Evolutionary conservation across 2,113 vertebrate genomes (phyloP).

Genomic region (Hirundichthys speculiger): DNA sequence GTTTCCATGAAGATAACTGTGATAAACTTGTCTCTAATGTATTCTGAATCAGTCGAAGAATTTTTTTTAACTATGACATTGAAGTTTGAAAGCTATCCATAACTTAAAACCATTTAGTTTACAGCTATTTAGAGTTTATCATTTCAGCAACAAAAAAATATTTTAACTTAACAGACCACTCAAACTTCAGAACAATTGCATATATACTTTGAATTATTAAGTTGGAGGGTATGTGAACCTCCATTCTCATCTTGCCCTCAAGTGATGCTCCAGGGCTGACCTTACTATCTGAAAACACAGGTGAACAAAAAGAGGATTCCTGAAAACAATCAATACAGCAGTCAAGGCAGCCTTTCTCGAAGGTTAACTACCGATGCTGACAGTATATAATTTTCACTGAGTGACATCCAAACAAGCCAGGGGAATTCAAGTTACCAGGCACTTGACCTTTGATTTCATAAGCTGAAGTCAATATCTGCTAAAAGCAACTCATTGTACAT

Average conservation of each 20-base stretch:
- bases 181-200: too few relatives aligned
- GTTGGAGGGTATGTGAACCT: too few relatives aligned
- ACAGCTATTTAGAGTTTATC: too few relatives aligned
- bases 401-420: constrained; percentile 13
- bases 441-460: constrained; percentile 50
- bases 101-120: too few relatives aligned
- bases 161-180: too few relatives aligned
- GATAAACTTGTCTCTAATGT: too few relatives aligned
- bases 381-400: constrained; percentile 15
- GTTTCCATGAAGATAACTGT: too few relatives aligned
- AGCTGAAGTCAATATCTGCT: constrained; percentile 37
- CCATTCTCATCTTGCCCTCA: not conserved
- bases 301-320: constrained; percentile 11
- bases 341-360: not conserved
- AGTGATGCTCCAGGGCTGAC: not conserved
- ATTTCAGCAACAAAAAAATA: too few relatives aligned
- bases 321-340: constrained; percentile 25
- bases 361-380: constrained; percentile 9
- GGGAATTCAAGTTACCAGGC: constrained; percentile 26
- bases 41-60: too few relatives aligned
- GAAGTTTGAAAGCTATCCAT: too few relatives aligned
- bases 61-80: too few relatives aligned
- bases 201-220: too few relatives aligned
- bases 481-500: constrained; percentile 27
- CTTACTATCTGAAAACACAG: not conserved